Evolutionary conservation across 2,888 invertebrate genomes (phyloP), one percentile per base, ranked within the genome.

Genomic region (Drosophila suboccidentalis): DNA sequence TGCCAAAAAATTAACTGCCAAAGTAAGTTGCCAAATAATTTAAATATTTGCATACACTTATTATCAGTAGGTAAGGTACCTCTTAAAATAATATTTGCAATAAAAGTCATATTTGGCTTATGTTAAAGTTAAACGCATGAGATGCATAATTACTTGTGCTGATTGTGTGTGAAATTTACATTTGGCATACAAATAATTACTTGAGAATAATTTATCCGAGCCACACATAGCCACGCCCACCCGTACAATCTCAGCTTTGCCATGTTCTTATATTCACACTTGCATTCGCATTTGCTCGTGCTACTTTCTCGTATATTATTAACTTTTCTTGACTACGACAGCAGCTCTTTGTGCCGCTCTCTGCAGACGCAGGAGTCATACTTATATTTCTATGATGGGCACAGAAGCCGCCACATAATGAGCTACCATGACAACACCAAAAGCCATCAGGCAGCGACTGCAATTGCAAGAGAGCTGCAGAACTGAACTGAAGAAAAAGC

Each of bases 391-490:
- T 57, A 63, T 73, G 70, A 58, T 57, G 58, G 55, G 57, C 55
- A 32, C 51, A 64, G 68, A 39, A 64, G 53, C 44, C 49, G 71
- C 80, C 76, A 66, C 82, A 82, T 85, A 85, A 85, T 85, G 87
- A 85, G 84, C 84, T 86, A 72, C 69, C 80, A 72, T 65, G 68
- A 75, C 79, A 72, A 72, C 68, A 80, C 65, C 62, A 69, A 73
- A 71, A 83, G 79, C 67, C 81, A 76, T 71, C 73, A 77, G 55
- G 47, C 55, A 17, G 54, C 65, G 55, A 70, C 19, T 57, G 66
- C 67, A 49, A 60, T 49, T 51, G 71, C 62, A 53, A 61, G 65
- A 66, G 43, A 50, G 58, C 62, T 34, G n/a, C n/a, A 0, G 26
- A 26, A 26, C 26, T 26, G 26, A 26, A 26, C 62, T 34, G 57